Base-by-base conservation (phyloP, 1,140 invertebrate genomes). In the Mizuhopecten yessoensis region DNA sequence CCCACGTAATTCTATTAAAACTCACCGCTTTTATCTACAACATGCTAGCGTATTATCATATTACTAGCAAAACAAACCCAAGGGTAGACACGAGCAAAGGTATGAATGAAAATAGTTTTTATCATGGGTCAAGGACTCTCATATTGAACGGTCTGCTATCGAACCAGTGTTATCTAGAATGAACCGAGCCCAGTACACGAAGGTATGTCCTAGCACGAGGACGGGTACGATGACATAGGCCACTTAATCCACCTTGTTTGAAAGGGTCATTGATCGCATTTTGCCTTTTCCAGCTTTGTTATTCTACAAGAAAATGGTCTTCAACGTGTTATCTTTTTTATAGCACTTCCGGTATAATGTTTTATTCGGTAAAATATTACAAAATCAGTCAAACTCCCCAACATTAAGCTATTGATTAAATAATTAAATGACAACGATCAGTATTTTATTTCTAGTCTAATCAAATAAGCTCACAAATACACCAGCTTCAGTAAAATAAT, bases 1-100 rank as follows among this genome's bases (percentile, higher is more conserved):
- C 57, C 57, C 57, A 29, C 57, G n/a, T 75, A 75, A 29, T 75
- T 75, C 23, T 75, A 75, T 75, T 75, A 29, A 75, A n/a, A n/a
- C n/a, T 75, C 3, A 17, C 11, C n/a, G 23, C 5, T 29, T 29
- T 75, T 75, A 75, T 75, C 57, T 75, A 29, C 57, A 1, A 9
- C 1, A 3, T 13, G 23, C 11, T 75, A 5, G 0, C 11, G 57
- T 75, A 29, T n/a, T n/a, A 75, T 0, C 57, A 75, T n/a, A 29
- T 75, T 0, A 75, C 57, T 3, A n/a, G 57, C n/a, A 75, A 75
- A 75, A n/a, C n/a, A 75, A 75, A 75, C 57, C 23, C 23, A 49
- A 49, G 45, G 45, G 45, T 49, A 49, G 45, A 20, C 45, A 49
- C 45, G 13, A 15, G 20, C 36, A 49, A 2, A 49, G 45, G 45